Base-by-base conservation (phyloP, 2,797 vertebrate genomes). In the Knipowitschia caucasica region DNA sequence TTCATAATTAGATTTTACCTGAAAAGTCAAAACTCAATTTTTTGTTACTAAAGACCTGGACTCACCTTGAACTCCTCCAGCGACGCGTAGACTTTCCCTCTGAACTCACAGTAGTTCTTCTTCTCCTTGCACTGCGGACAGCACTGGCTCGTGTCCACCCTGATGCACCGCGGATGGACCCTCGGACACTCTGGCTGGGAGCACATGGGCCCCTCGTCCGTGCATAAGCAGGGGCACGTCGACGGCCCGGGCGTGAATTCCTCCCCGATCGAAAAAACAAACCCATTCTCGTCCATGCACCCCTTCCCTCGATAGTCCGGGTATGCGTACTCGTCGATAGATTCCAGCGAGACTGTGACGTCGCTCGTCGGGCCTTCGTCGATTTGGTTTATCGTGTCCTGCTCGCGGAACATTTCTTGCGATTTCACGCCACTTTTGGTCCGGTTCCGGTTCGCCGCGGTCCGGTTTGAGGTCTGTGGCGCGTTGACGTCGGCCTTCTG, bases 281-380 rank as follows among this genome's bases (percentile, higher is more conserved):
- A 99, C 77, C 97, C 97, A 3, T 93, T 98, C 81, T 99, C 97
- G 2, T 99, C 97, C 91, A 99, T 94, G 64, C 97, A 99, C 62
- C 96, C 97, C 53, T 99, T 99, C 2, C 97, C 97, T 3, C 96
- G 89, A 85, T 99, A 99, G 84, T 99, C 97, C 4, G 95, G 95
- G 55, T 98, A 98, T 9, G 91, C 92, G 3, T 98, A 98, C 78
- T 99, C 97, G 52, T 99, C 95, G 0, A 91, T 90, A 4, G 92
- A 86, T 27, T 96, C 95, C 1, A 92, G 77, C 8, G 93, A 93
- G 10, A 90, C 71, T 30, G 85, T 75, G 27, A 88, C 83, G 17
- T 93, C 92, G 7, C 89, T 86, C 8, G 92, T 88, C 2, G 90
- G 90, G 61, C 91, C 90, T 42, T 91, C 91, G 10, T 91, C 89